These are phyloP conservation scores for Scolanthus callimorphus DNA, from an alignment of 92 coral and sea anemone species.

Conservation along the genomic window DNA sequence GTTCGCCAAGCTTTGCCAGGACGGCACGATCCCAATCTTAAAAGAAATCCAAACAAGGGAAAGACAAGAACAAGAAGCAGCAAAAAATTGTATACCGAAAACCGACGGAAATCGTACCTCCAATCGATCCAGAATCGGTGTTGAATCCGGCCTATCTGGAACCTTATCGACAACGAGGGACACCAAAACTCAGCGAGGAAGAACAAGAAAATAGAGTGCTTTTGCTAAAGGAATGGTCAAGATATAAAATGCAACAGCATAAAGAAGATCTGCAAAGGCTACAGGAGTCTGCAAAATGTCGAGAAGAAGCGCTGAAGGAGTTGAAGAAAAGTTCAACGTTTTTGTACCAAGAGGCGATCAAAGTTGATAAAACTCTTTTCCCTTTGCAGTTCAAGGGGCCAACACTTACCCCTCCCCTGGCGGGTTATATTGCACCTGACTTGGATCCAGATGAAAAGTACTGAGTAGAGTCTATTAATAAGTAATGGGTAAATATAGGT, in stretches of 20 bases:
- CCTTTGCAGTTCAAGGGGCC: conserved; percentile 89
- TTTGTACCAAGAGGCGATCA: conserved; percentile 84
- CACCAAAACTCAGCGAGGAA: conserved; percentile 45
- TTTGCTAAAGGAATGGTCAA: conserved; percentile 91
- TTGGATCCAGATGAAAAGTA: conserved; percentile 45
- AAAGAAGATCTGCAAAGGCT: conserved; percentile 82
- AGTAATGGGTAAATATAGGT: no score
- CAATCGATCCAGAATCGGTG: conserved; percentile 81
- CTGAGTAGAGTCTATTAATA: not conserved
- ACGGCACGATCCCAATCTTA: conserved; percentile 87
- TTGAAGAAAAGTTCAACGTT: conserved; percentile 73
- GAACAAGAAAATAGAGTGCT: conserved; percentile 78
- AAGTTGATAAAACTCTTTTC: conserved; percentile 71
- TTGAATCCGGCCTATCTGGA: conserved; percentile 58
- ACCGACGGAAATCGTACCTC: conserved; percentile 92
- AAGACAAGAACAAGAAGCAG: conserved; percentile 56
- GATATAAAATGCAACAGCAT: conserved; percentile 88
- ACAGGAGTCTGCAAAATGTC: conserved; percentile 75
- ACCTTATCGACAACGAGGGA: conserved; percentile 46
- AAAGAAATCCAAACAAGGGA: conserved; percentile 60
- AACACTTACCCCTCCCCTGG: conserved; percentile 89
- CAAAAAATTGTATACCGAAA: conserved; percentile 51
- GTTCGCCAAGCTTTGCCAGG: conserved; percentile 59
- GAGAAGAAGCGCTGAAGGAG: conserved; percentile 90
- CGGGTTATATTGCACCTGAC: conserved; percentile 90